A percentile compares a stretch with the other conserved stretches of the same genome.
Conservation (phyloP, 2,888 invertebrate species). For the Calliopum simillimum region DNA sequence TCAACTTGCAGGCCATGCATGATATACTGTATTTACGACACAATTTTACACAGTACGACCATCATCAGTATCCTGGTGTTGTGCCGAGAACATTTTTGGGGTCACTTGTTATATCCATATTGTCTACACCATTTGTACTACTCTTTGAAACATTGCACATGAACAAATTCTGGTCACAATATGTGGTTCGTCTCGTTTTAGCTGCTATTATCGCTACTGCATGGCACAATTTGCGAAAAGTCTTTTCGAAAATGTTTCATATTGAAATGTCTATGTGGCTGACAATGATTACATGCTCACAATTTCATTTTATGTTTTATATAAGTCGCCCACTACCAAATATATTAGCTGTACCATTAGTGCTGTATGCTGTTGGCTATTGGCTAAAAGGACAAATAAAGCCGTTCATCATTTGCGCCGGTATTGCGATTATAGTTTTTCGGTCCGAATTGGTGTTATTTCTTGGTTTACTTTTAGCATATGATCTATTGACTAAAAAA, state of each 20-base stretch:
- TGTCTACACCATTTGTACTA: slow-evolving; percentile 82
- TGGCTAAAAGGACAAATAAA: slow-evolving; percentile 84
- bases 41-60: slow-evolving; percentile 95
- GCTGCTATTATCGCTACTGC: slow-evolving; percentile 80
- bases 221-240: slow-evolving; percentile 79
- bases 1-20: slow-evolving; percentile 98
- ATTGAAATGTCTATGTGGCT: slow-evolving; percentile 84
- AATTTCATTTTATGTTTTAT: slow-evolving; percentile 99
- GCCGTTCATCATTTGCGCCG: slow-evolving; percentile 85
- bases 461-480: slow-evolving; percentile 85
- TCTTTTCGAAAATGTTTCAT: slow-evolving; percentile 84
- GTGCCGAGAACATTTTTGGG: slow-evolving; percentile 97
- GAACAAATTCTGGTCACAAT: slow-evolving; percentile 90
- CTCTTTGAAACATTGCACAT: slow-evolving; percentile 76
- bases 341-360: slow-evolving; percentile 93
- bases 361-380: slow-evolving; percentile 83
- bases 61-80: slow-evolving; percentile 96
- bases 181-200: slow-evolving; percentile 84
- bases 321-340: slow-evolving; percentile 95
- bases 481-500: slow-evolving; percentile 80
- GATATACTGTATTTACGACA: slow-evolving; percentile 91
- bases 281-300: slow-evolving; percentile 86
- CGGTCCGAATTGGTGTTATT: slow-evolving; percentile 89
- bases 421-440: slow-evolving; percentile 89
- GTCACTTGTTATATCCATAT: slow-evolving; percentile 81